These are phyloP conservation scores for Muraenolepis orangiensis DNA, from an alignment of 2,797 vertebrate genomes.

Conservation along the genomic window DNA sequence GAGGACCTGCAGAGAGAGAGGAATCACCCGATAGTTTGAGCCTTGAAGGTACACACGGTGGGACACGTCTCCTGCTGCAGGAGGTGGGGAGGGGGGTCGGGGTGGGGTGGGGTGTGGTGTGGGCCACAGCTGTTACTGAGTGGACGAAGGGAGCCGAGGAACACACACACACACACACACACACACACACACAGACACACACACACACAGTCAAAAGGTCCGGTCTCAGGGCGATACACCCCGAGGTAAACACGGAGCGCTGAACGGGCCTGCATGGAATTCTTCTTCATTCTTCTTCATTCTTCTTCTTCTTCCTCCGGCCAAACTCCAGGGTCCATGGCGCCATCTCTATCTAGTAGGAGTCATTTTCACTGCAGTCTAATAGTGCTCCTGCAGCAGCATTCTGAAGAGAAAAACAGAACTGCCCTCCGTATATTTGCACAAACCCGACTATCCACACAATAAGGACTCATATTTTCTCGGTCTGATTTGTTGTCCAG, in stretches of 20 bases:
- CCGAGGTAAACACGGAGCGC: conserved; percentile 73
- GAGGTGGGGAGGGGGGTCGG: conserved; percentile 80
- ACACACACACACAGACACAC: too few species aligned
- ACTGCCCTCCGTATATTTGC: conserved; percentile 85
- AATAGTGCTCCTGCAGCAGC: conserved; percentile 76
- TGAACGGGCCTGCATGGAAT: conserved; percentile 71
- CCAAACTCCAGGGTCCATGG: conserved; percentile 76
- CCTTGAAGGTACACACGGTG: conserved; percentile 83
- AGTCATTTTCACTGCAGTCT: not conserved
- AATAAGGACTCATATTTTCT: conserved; percentile 95
- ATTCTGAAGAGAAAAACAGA: conserved; percentile 86
- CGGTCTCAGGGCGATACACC: conserved; percentile 72
- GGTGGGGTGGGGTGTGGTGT: too few species aligned
- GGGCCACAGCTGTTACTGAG: conserved; percentile 85
- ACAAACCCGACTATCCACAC: conserved; percentile 87
- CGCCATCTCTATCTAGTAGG: conserved; percentile 62
- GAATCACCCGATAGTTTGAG: not conserved
- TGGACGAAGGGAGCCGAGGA: not conserved
- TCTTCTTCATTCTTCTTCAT: too few species aligned
- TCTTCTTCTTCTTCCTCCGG: too few species aligned
- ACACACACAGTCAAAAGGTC: conserved; percentile 46
- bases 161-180: too few species aligned
- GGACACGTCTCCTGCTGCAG: conserved; percentile 79
- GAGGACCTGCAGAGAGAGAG: too few species aligned
- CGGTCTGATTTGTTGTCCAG: conserved; percentile 95